A percentile compares a stretch with the other conserved stretches of the same genome.
Conservation (phyloP, 2,113 vertebrate genomes). For the Dicerorhinus sumatrensis region DNA sequence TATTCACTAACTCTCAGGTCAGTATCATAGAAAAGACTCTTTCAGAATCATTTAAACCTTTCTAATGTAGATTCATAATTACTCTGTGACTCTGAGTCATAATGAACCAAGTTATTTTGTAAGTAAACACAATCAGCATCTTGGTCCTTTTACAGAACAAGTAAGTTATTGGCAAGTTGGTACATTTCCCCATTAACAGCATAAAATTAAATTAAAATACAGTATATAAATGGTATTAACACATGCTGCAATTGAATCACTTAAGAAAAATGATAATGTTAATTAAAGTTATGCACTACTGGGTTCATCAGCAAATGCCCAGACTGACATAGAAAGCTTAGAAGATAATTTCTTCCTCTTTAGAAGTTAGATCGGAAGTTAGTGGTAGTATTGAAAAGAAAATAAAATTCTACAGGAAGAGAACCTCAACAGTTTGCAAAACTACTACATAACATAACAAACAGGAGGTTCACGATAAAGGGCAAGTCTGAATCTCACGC, state of each 20-base stretch:
- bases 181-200: slow-evolving; percentile 62
- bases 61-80: slow-evolving; percentile 17
- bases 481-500: background rate
- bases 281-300: slow-evolving; percentile 64
- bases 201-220: slow-evolving; percentile 40
- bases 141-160: slow-evolving; percentile 16
- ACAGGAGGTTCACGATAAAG: background rate
- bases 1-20: background rate
- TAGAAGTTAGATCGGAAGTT: slow-evolving; percentile 13
- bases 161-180: slow-evolving; percentile 53
- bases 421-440: background rate
- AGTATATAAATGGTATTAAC: slow-evolving; percentile 40
- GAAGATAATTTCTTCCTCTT: slow-evolving; percentile 55
- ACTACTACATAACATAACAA: background rate
- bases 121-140: slow-evolving; percentile 40
- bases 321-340: slow-evolving; percentile 48
- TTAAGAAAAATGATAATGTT: slow-evolving; percentile 73
- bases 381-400: background rate
- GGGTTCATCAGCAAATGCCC: slow-evolving; percentile 53
- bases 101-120: slow-evolving; percentile 53
- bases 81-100: slow-evolving; percentile 21
- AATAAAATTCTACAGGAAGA: slow-evolving; percentile 1
- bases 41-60: background rate
- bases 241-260: slow-evolving; percentile 54
- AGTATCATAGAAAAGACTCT: background rate